Conservation (phyloP, 2,113 vertebrate genomes). For the Orthonyx spaldingii region DNA sequence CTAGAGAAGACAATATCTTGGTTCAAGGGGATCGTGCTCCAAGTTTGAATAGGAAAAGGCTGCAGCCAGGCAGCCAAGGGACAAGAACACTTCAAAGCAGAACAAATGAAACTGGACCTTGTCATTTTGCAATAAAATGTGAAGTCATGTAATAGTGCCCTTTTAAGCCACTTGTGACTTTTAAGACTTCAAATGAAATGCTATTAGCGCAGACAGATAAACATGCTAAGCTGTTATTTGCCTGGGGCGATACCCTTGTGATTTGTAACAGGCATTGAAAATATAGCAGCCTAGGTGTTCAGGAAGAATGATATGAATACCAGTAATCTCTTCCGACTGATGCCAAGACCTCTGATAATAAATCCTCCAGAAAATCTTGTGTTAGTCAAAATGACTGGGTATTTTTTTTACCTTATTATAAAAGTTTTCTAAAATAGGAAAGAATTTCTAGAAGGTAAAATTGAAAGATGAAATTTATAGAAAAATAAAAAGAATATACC, state of each 20-base stretch:
- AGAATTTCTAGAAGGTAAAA: background rate
- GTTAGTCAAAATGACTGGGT: background rate
- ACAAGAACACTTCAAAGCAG: slow-evolving; percentile 66
- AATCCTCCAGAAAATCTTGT: background rate
- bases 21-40: slow-evolving; percentile 39
- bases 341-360: background rate
- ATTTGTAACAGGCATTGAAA: slow-evolving; percentile 52
- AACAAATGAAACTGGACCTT: slow-evolving; percentile 58
- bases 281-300: slow-evolving; percentile 2
- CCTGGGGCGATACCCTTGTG: slow-evolving; percentile 54
- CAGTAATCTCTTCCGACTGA: slow-evolving; percentile 4
- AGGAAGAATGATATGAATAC: background rate
- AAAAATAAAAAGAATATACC: background rate
- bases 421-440: background rate
- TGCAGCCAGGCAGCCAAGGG: background rate
- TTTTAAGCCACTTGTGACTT: slow-evolving; percentile 75
- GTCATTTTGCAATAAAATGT: slow-evolving; percentile 65
- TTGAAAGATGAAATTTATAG: background rate
- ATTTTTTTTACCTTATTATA: background rate
- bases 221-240: slow-evolving; percentile 65
- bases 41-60: slow-evolving; percentile 26
- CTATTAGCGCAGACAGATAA: slow-evolving; percentile 73
- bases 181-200: slow-evolving; percentile 74
- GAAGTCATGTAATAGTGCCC: slow-evolving; percentile 60
- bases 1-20: background rate